Evolutionary conservation across 2,113 vertebrate genomes (phyloP), one percentile per base, ranked within the genome.

Genomic region (Chionomys nivalis): DNA sequence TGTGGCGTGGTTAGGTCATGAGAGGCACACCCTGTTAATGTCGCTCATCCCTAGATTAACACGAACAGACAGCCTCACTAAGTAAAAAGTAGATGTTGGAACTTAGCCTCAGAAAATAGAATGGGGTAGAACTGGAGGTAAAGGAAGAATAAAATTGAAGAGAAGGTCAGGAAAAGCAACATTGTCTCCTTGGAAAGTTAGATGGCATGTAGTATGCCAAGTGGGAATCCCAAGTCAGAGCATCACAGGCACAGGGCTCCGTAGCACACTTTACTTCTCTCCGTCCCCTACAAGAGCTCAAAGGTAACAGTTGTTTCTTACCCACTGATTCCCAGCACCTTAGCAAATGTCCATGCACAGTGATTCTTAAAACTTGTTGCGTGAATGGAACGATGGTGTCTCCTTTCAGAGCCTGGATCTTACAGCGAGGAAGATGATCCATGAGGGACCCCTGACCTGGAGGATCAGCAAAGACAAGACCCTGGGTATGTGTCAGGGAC

Each of bases 391-490:
- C 3, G 7, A 26, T 61, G 73, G 8, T 0, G 7, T 81, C 17
- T 79, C 1, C 77, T 58, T 13, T 7, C 98, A 99, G 99, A 99
- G 97, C 98, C 97, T 99, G 97, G 99, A 99, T 96, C 99, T 99
- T 90, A 99, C 99, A 70, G 98, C 98, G 0, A 99, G 99, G 88
- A 98, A 97, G n/a, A 99, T 99, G 99, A 99, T 99, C 93, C 99
- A 99, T 0, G 99, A 99, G 95, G 99, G 99, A 2, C 98, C 99
- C 0, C 98, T 99, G 73, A 98, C 98, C 1, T 99, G 99, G 99
- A 99, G 99, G 94, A 97, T 99, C 96, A 98, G 98, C 98, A 99
- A 99, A 97, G 99, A 99, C 44, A 99, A 99, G 98, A 99, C 99
- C 7, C 98, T 99, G 91, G 99, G 99, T 99, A 89, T 0, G 98